These are phyloP conservation scores for Lynx canadensis DNA, from an alignment of 2,113 vertebrate genomes.

Conservation along the genomic window DNA sequence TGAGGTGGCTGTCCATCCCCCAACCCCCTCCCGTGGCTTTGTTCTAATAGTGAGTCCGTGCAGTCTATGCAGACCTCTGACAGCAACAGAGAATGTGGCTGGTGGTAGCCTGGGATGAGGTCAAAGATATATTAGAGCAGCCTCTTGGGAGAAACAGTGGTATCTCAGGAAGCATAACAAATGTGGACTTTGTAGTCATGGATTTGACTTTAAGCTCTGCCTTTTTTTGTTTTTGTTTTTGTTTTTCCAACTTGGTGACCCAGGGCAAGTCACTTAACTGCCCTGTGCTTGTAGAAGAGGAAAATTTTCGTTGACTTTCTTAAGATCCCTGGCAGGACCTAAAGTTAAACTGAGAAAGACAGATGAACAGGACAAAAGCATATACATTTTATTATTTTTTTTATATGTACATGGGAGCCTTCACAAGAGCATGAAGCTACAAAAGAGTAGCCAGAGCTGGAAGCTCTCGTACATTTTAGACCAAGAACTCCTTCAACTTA, in stretches of 20 bases:
- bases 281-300: neutral
- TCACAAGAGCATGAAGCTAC: neutral
- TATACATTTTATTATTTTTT: neutral
- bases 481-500: neutral
- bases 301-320: neutral
- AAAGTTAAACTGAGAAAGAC: neutral
- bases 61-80: neutral
- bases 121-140: neutral
- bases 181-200: neutral
- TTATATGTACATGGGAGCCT: neutral
- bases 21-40: fast-evolving
- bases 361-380: neutral
- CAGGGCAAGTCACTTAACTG: neutral
- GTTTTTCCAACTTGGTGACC: neutral
- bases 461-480: neutral
- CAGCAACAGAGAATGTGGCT: neutral
- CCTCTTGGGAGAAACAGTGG: neutral
- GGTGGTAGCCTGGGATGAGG: neutral
- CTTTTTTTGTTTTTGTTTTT: neutral
- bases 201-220: neutral
- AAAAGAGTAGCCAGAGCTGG: neutral
- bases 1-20: neutral
- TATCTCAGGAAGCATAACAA: neutral
- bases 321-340: neutral
- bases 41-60: neutral